These are phyloP conservation scores for Caenorhabditis briggsae DNA, from an alignment of 1,140 invertebrate genomes.

Conservation along the genomic window DNA sequence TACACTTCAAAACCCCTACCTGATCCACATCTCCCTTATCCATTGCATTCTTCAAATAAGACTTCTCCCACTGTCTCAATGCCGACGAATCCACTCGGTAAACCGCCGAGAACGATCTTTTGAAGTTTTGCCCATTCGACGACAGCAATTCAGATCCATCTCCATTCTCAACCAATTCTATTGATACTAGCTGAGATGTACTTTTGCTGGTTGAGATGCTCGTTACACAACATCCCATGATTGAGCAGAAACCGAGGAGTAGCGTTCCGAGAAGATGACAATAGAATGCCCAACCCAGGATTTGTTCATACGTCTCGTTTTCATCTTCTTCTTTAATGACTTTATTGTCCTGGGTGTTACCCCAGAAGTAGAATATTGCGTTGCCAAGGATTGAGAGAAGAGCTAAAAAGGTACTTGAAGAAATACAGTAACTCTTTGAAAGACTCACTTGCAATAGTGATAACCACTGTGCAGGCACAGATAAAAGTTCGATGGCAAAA, in stretches of 20 bases:
- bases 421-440: background rate
- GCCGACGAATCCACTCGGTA: constrained; percentile 75
- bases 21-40: constrained; percentile 19
- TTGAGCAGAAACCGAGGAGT: constrained; percentile 70
- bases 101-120: constrained; percentile 72
- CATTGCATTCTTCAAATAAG: constrained; percentile 65
- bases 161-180: constrained; percentile 31
- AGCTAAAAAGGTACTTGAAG: constrained; percentile 51
- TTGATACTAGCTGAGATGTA: background rate
- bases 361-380: constrained; percentile 73
- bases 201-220: constrained; percentile 65
- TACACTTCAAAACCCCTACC: background rate
- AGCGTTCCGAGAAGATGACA: constrained; percentile 70
- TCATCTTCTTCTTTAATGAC: constrained; percentile 77
- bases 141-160: constrained; percentile 10
- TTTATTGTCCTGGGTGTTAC: constrained; percentile 77
- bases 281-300: constrained; percentile 78
- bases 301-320: constrained; percentile 77
- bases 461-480: constrained; percentile 73
- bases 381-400: constrained; percentile 69
- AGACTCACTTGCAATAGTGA: constrained; percentile 68
- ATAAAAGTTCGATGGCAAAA: constrained; percentile 75
- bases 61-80: constrained; percentile 73
- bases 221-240: constrained; percentile 74
- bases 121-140: constrained; percentile 63